Evolutionary conservation across 1,140 invertebrate species (phyloP).

Genomic region (Maniola jurtina): DNA sequence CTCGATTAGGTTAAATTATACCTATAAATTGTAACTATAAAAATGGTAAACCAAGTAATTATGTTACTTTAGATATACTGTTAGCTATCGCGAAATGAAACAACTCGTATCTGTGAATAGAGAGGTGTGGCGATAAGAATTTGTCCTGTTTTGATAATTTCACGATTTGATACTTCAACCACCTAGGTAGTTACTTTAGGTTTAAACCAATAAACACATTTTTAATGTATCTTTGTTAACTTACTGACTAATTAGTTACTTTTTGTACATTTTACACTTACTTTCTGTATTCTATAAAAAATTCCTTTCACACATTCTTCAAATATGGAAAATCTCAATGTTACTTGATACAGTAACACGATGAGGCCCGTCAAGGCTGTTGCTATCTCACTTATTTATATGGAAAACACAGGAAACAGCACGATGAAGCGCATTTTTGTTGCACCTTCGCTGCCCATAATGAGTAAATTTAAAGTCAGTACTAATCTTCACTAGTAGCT

Average conservation of each 20-base stretch:
- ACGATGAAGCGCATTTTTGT: neutral
- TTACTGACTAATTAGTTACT: neutral
- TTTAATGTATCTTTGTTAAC: neutral
- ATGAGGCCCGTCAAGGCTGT: neutral
- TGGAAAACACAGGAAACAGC: neutral
- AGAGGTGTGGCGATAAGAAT: constrained; percentile 16
- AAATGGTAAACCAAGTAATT: no score
- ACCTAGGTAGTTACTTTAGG: neutral
- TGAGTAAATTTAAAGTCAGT: constrained; percentile 12
- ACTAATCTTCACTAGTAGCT: constrained; percentile 14
- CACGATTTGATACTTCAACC: neutral
- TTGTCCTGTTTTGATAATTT: constrained; percentile 21
- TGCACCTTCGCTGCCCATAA: neutral
- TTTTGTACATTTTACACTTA: no score
- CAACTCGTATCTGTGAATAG: neutral
- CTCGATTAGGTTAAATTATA: neutral
- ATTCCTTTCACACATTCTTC: no score
- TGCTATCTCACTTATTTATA: neutral
- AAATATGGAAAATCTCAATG: no score
- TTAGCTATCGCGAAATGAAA: constrained; percentile 8
- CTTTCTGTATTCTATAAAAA: neutral
- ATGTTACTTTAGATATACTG: neutral
- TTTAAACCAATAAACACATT: neutral
- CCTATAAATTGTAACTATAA: neutral
- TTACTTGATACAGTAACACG: neutral